A percentile compares a stretch with the other conserved stretches of the same genome.
phyloP scores from a whole-genome alignment of 2,113 vertebrate genomes.

The Laticauda laticaudata region DNA sequence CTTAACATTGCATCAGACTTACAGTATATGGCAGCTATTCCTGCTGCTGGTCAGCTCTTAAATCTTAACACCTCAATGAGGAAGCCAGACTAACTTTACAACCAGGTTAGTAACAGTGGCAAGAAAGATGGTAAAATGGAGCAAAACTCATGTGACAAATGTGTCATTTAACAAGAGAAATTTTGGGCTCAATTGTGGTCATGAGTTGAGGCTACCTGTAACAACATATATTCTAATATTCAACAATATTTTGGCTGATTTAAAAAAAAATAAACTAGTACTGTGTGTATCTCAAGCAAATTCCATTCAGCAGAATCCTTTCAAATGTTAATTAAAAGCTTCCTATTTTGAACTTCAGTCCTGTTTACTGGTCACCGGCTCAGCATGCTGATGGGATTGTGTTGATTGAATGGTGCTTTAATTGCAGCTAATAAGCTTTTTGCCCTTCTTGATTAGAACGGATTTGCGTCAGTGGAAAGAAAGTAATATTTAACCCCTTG shows the following conservation, averaged over 20 bases:
- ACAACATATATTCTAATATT: background rate
- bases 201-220: background rate
- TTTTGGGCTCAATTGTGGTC: background rate
- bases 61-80: background rate
- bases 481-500: background rate
- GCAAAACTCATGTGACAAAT: background rate
- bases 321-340: background rate
- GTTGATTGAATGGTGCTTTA: background rate
- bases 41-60: too few relatives aligned
- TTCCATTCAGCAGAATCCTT: background rate
- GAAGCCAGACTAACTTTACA: background rate
- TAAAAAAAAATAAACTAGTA: background rate
- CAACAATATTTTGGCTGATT: background rate
- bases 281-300: background rate
- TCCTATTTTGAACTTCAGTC: background rate
- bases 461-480: background rate
- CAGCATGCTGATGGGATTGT: background rate
- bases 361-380: background rate
- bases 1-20: too few relatives aligned
- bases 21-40: too few relatives aligned
- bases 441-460: background rate
- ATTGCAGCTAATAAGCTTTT: background rate
- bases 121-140: background rate
- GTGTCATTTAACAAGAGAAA: background rate
- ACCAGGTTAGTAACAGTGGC: background rate